Conservation (phyloP, 1,140 invertebrate species). For the Drosophila nasuta region DNA sequence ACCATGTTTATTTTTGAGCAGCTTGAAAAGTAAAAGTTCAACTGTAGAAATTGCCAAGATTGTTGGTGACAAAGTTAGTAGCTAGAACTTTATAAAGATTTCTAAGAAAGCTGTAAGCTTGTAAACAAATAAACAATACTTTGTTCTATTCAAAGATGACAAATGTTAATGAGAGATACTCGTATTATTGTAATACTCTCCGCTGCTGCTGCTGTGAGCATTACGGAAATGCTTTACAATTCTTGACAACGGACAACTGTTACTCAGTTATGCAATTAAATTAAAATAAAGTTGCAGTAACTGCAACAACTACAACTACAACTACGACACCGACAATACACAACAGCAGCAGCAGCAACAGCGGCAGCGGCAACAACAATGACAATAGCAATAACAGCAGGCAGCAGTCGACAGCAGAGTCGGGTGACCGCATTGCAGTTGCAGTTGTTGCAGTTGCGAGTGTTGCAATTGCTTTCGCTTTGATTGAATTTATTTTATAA, state of each 20-base stretch:
- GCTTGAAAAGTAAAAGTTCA: neutral
- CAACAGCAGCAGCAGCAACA: slow-evolving; percentile 32
- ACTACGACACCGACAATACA: neutral
- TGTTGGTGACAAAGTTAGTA: neutral
- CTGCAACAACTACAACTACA: slow-evolving; percentile 37
- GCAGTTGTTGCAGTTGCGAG: slow-evolving; percentile 44
- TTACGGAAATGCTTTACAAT: slow-evolving; percentile 70
- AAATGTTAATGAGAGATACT: neutral
- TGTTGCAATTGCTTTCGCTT: slow-evolving; percentile 73
- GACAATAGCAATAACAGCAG: slow-evolving; percentile 49
- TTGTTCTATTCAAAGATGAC: neutral
- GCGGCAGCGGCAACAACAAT: slow-evolving; percentile 21
- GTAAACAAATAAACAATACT: neutral
- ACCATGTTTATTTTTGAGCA: neutral
- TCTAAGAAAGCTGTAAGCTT: neutral
- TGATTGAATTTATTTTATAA: slow-evolving; percentile 82
- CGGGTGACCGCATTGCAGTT: slow-evolving; percentile 59
- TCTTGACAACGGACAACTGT: slow-evolving; percentile 78
- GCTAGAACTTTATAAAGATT: neutral
- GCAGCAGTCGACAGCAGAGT: slow-evolving; percentile 12
- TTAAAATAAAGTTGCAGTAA: slow-evolving; percentile 67
- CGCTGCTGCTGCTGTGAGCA: neutral
- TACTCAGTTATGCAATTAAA: slow-evolving; percentile 73
- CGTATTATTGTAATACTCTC: too few species aligned
- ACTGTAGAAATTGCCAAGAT: too few species aligned